These are phyloP conservation scores for Bhutanitis thaidina DNA, from an alignment of 2,888 invertebrate species.

Conservation along the genomic window DNA sequence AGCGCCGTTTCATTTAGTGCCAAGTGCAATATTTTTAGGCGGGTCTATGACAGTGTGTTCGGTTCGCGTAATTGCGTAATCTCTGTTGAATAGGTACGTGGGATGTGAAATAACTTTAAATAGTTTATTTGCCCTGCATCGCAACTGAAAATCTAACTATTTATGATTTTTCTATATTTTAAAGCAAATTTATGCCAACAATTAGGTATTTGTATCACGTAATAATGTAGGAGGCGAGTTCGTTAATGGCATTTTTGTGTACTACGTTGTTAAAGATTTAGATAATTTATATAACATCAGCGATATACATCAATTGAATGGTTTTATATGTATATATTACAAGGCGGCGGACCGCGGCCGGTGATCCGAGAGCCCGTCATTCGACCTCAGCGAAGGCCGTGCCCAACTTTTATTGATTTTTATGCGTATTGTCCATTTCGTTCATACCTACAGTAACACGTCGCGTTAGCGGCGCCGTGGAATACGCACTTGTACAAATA, in stretches of 20 bases:
- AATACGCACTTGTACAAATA: not conserved
- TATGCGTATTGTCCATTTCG: slow-evolving; percentile 76
- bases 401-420: slow-evolving; percentile 76
- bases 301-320: too few species aligned
- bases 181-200: too few species aligned
- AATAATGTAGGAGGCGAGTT: too few species aligned
- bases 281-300: too few species aligned
- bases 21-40: slow-evolving; percentile 73
- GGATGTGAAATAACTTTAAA: not conserved
- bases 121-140: too few species aligned
- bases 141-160: too few species aligned
- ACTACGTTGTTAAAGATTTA: too few species aligned
- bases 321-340: too few species aligned
- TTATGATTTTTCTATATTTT: too few species aligned
- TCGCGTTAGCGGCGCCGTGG: slow-evolving; percentile 15
- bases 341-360: not conserved
- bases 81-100: not conserved
- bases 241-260: too few species aligned
- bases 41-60: slow-evolving; percentile 45
- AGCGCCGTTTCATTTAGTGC: slow-evolving; percentile 64
- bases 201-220: too few species aligned
- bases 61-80: not conserved
- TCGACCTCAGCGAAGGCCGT: slow-evolving; percentile 73
- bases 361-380: slow-evolving; percentile 36
- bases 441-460: slow-evolving; percentile 40